phyloP scores from a whole-genome alignment of 2,888 invertebrate species.

The Pandemis heparana region DNA sequence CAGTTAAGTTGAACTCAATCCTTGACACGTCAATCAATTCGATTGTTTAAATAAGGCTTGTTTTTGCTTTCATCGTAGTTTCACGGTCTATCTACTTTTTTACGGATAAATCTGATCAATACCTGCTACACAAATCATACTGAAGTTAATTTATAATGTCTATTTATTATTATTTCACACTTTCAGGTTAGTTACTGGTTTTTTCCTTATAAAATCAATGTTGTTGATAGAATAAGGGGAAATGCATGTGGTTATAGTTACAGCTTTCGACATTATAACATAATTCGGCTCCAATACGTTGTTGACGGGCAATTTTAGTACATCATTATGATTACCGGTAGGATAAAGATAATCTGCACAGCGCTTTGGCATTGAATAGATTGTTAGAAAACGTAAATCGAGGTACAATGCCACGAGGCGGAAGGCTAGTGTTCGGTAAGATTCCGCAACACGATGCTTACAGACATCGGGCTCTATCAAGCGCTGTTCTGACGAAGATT shows the following conservation, averaged over 20 bases:
- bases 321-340: slow-evolving; percentile 6
- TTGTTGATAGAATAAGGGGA: not conserved
- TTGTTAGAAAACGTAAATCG: slow-evolving; percentile 64
- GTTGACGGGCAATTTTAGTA: not conserved
- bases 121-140: too few relatives aligned
- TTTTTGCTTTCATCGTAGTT: not conserved
- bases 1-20: not conserved
- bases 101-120: not conserved
- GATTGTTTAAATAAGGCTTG: not conserved
- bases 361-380: slow-evolving; percentile 26
- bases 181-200: not conserved
- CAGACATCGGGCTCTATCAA: slow-evolving; percentile 70
- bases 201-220: not conserved
- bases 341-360: slow-evolving; percentile 25
- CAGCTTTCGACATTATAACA: not conserved
- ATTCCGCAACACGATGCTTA: slow-evolving; percentile 77
- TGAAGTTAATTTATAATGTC: not conserved
- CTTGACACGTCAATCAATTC: not conserved
- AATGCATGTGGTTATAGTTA: not conserved
- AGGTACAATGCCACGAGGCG: slow-evolving; percentile 71
- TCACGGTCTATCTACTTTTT: too few relatives aligned
- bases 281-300: not conserved
- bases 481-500: slow-evolving; percentile 77
- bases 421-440: slow-evolving; percentile 72
- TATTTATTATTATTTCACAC: not conserved